Conservation (phyloP, 1,140 invertebrate species). For the Frieseomelitta varia region DNA sequence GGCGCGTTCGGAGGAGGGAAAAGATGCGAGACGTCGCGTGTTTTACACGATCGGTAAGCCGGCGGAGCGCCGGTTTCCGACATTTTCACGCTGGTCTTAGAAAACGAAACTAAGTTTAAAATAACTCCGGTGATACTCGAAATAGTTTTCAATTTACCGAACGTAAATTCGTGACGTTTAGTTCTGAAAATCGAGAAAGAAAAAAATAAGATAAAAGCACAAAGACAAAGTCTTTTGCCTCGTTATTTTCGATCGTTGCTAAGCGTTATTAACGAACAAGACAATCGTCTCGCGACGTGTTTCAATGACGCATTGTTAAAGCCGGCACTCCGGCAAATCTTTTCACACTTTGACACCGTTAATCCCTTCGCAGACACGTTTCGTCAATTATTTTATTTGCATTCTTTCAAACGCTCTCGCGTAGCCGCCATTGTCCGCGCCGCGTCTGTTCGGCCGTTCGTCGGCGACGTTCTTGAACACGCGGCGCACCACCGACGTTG, state of each 20-base stretch:
- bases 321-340: neutral
- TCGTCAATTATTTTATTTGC: slow-evolving; percentile 17
- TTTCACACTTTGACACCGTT: neutral
- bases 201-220: too few relatives aligned
- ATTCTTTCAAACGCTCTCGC: neutral
- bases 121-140: too few relatives aligned
- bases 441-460: neutral
- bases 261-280: too few relatives aligned
- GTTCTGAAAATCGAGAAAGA: too few relatives aligned
- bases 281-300: neutral
- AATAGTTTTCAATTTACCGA: too few relatives aligned
- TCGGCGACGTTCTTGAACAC: neutral
- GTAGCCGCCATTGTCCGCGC: neutral
- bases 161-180: too few relatives aligned
- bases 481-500: slow-evolving; percentile 31
- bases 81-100: slow-evolving; percentile 12
- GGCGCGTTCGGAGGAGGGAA: slow-evolving; percentile 7
- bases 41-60: slow-evolving; percentile 18
- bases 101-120: too few relatives aligned
- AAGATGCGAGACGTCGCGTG: slow-evolving; percentile 48
- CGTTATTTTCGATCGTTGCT: neutral
- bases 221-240: too few relatives aligned
- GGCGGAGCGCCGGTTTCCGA: too few relatives aligned
- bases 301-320: neutral
- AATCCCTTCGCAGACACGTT: neutral